These are phyloP conservation scores for Vidua macroura DNA, from an alignment of 2,113 vertebrate genomes.

Conservation along the genomic window DNA sequence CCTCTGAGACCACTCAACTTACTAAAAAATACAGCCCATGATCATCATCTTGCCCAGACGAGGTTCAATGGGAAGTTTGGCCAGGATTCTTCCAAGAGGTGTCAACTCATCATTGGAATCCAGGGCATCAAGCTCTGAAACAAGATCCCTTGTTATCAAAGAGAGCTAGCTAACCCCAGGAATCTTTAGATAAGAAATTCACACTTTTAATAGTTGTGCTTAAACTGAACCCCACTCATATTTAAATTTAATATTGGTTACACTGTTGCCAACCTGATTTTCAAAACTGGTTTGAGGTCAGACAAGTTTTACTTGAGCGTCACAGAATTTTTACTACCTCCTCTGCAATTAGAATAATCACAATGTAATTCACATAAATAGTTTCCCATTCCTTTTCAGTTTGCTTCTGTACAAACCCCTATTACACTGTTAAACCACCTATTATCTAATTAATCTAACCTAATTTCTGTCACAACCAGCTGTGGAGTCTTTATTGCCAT, in stretches of 20 bases:
- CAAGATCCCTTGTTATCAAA: constrained; percentile 18
- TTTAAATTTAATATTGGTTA: not conserved
- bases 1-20: constrained; percentile 50
- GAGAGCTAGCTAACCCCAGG: not conserved
- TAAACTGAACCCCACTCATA: not conserved
- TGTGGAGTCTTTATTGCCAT: not conserved
- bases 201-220: not conserved
- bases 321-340: not conserved
- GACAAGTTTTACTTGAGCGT: not conserved
- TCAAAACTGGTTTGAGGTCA: not conserved
- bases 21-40: constrained; percentile 97
- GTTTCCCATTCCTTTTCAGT: not conserved
- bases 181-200: not conserved
- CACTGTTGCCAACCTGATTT: not conserved
- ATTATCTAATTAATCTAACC: not conserved
- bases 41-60: constrained; percentile 99
- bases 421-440: not conserved
- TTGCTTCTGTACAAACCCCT: not conserved
- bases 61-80: constrained; percentile 92
- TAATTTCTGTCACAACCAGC: not conserved
- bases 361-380: not conserved
- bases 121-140: constrained; percentile 90
- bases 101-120: constrained; percentile 92
- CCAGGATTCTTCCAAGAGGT: constrained; percentile 91
- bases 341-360: not conserved